phyloP scores from a whole-genome alignment of 2,888 invertebrate species.

The Platycheirus rosarum region DNA sequence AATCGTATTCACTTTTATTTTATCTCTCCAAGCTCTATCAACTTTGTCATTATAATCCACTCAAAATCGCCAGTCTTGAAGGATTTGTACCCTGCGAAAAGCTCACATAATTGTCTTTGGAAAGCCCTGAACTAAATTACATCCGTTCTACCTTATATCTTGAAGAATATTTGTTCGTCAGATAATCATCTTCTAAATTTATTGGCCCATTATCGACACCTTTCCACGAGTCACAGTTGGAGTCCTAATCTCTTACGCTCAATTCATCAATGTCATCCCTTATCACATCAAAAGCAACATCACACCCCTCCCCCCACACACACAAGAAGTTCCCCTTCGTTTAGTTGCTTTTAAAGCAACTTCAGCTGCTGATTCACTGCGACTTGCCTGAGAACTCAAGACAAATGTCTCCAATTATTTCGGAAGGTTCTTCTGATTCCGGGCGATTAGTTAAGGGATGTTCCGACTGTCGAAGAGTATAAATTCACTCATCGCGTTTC shows the following conservation, averaged over 20 bases:
- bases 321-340: constrained; percentile 13
- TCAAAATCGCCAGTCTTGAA: too few relatives aligned
- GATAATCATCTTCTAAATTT: constrained; percentile 36
- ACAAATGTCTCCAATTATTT: constrained; percentile 70
- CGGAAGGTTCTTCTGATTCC: constrained; percentile 52
- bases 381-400: constrained; percentile 29
- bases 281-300: constrained; percentile 52
- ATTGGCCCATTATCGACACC: constrained; percentile 65
- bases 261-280: constrained; percentile 67
- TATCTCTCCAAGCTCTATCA: too few relatives aligned
- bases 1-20: too few relatives aligned
- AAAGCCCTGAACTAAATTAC: not conserved
- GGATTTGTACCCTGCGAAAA: too few relatives aligned
- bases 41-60: too few relatives aligned
- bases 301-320: too few relatives aligned
- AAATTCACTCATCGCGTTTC: constrained; percentile 62
- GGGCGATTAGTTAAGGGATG: constrained; percentile 58
- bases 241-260: constrained; percentile 44
- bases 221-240: constrained; percentile 59
- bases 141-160: not conserved
- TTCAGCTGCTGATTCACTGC: constrained; percentile 30
- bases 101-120: too few relatives aligned
- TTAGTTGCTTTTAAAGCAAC: constrained; percentile 40
- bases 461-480: constrained; percentile 28
- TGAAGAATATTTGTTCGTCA: not conserved